phyloP scores from a whole-genome alignment of 2,888 invertebrate genomes.

The Cephus sareptanus region DNA sequence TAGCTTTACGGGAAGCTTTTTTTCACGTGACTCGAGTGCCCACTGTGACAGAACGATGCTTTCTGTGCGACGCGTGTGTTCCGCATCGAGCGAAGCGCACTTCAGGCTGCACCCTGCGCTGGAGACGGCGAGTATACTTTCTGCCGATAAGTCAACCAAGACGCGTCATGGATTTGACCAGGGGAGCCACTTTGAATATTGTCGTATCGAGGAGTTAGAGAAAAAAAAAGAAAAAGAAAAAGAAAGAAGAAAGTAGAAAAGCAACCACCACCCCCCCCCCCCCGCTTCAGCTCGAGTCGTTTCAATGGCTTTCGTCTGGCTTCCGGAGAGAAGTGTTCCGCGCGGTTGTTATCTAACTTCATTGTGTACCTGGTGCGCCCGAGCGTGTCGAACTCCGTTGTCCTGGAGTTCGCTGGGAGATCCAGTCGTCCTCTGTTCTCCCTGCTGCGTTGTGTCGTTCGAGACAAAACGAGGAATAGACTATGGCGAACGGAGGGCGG shows the following conservation, averaged over 20 bases:
- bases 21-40: neutral
- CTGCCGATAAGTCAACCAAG: neutral
- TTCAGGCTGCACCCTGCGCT: neutral
- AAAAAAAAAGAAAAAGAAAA: too few species aligned
- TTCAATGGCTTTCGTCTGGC: conserved; percentile 6
- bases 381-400: neutral
- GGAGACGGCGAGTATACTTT: neutral
- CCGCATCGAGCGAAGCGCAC: too few species aligned
- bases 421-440: neutral
- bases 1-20: conserved; percentile 34
- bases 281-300: conserved; percentile 4
- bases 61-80: neutral
- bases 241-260: neutral
- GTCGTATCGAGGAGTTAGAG: neutral
- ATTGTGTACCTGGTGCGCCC: conserved; percentile 21
- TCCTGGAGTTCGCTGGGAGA: neutral
- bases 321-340: conserved; percentile 14
- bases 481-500: neutral
- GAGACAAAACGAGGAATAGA: neutral
- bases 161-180: neutral
- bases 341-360: conserved; percentile 28
- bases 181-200: neutral
- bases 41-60: neutral
- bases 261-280: neutral
- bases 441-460: neutral